Evolutionary conservation across 1,140 invertebrate species (phyloP).

Genomic region (Eufriesea mexicana): DNA sequence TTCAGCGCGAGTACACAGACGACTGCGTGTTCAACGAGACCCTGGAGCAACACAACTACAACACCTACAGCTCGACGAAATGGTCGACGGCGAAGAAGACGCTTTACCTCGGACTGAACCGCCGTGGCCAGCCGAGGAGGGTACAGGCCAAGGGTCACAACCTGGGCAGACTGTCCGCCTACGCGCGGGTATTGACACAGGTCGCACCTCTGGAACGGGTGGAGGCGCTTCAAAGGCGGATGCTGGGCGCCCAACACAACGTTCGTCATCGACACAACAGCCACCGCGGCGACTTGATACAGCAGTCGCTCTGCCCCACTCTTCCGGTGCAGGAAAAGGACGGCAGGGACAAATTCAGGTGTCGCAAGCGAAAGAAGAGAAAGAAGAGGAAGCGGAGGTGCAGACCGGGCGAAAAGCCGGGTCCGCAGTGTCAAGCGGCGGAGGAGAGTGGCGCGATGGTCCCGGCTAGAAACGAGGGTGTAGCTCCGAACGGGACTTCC

Average conservation of each 20-base stretch:
- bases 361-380: slow-evolving; percentile 75
- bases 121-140: slow-evolving; percentile 86
- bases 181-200: slow-evolving; percentile 87
- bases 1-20: slow-evolving; percentile 90
- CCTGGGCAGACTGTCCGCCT: slow-evolving; percentile 88
- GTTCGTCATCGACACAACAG: slow-evolving; percentile 73
- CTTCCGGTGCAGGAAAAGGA: slow-evolving; percentile 70
- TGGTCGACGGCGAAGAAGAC: slow-evolving; percentile 88
- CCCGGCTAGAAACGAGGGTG: background rate
- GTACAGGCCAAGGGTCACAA: slow-evolving; percentile 87
- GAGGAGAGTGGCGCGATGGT: slow-evolving; percentile 20
- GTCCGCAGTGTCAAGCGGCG: slow-evolving; percentile 67
- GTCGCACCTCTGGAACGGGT: slow-evolving; percentile 83
- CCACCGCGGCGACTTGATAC: slow-evolving; percentile 53
- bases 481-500: slow-evolving; percentile 18
- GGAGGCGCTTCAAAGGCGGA: slow-evolving; percentile 73
- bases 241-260: slow-evolving; percentile 71
- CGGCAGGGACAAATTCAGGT: slow-evolving; percentile 72
- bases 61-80: slow-evolving; percentile 90
- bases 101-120: slow-evolving; percentile 89
- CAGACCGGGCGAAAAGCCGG: slow-evolving; percentile 64
- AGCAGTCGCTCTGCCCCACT: slow-evolving; percentile 69
- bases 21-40: slow-evolving; percentile 94
- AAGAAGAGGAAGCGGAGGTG: slow-evolving; percentile 74
- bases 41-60: slow-evolving; percentile 92